Base-by-base conservation (phyloP, 1,140 invertebrate genomes). In the Drosophila tsacasi region DNA sequence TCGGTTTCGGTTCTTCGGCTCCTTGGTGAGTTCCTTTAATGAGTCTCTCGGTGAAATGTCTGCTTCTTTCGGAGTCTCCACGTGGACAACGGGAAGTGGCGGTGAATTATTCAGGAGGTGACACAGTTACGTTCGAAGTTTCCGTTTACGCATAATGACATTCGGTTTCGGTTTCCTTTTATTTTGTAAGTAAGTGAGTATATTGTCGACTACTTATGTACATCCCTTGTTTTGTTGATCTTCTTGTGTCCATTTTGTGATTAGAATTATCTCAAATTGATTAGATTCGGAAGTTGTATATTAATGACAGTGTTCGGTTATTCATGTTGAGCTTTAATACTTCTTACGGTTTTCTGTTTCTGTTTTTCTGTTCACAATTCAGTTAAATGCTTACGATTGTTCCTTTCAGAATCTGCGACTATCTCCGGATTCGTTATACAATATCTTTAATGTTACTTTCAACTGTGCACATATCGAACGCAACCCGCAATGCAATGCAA, bases 151-250 rank as follows among this genome's bases (percentile, higher is more conserved):
- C 42, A 10, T 23, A 10, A 60, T 47, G 54, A 19, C 25, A 44
- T 72, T 37, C 52, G 49, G 27, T 37, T 72, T 35, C 60, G 35
- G 25, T 44, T 69, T 59, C 23, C 9, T 21, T 44, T 67, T 32
- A 46, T 47, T 17, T 39, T 69, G 35, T 57, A 39, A 55, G 52
- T 64, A 64, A 32, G 77, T 85, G 65, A 82, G 69, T 86, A 85
- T 92, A 92, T 92, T 92, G 91, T 92, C 91, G 79, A 92, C 84
- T 92, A 91, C 79, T 59, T 89, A 90, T 89, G 67, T 92, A 92
- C 91, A 92, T 92, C 91, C 91, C 91, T 92, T 92, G 91, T 92
- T 90, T 91, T 79, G 75, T 84, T 90, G 68, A 87, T 83, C 60
- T 77, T 77, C 57, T 91, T 89, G 84, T 89, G 83, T 87, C 85